phyloP scores from a whole-genome alignment of 64 coral and sea anemone species.

The Actinia tenebrosa region DNA sequence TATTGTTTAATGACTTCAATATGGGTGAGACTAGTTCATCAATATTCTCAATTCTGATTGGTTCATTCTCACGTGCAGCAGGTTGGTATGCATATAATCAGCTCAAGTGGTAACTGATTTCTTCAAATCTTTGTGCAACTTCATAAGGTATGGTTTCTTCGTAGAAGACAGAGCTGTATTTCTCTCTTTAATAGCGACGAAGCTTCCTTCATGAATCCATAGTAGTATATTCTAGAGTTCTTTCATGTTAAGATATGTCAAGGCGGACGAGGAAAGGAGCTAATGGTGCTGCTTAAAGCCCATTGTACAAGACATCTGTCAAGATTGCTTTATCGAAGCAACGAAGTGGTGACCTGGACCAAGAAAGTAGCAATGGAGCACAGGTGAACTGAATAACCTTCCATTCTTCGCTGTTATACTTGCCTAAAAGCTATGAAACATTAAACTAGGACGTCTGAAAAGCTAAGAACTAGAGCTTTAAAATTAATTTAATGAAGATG shows the following conservation, averaged over 20 bases:
- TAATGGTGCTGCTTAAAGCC: background rate
- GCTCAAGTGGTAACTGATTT: background rate
- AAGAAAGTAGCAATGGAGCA: background rate
- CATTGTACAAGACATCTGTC: background rate
- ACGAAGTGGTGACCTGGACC: background rate
- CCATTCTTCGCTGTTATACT: too few species aligned
- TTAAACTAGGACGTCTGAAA: too few species aligned
- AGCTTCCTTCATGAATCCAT: background rate
- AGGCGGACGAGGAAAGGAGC: background rate
- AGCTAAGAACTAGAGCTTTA: too few species aligned
- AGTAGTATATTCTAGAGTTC: background rate
- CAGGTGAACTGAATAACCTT: background rate
- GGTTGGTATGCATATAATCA: too few species aligned
- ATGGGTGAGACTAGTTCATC: too few species aligned
- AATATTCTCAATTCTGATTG: too few species aligned
- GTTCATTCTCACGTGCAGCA: too few species aligned
- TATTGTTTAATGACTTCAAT: too few species aligned
- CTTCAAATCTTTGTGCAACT: background rate
- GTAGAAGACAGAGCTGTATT: background rate
- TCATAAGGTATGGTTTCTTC: background rate
- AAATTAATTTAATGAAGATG: too few species aligned
- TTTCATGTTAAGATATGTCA: background rate
- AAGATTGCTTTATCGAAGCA: background rate
- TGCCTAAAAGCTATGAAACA: too few species aligned
- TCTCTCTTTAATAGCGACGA: background rate